phyloP scores from a whole-genome alignment of 2,113 vertebrate genomes.

The Phyllostomus discolor region DNA sequence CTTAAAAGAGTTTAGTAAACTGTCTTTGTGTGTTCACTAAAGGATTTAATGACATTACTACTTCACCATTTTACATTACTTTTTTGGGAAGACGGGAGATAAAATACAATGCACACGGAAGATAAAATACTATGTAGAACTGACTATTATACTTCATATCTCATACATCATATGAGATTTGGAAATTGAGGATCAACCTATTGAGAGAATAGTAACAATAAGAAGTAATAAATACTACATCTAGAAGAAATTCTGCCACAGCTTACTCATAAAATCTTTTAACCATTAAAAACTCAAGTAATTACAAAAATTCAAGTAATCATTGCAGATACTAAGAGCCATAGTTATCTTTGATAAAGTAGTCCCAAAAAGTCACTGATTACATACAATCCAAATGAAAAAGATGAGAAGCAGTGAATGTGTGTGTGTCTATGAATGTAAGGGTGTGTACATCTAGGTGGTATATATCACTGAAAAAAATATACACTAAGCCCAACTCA shows the following conservation, averaged over 20 bases:
- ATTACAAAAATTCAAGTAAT: slow-evolving; percentile 41
- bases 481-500: not conserved
- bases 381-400: not conserved
- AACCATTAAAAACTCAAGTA: slow-evolving; percentile 19
- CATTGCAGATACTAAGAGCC: not conserved
- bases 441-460: accelerated
- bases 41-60: not conserved
- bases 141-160: not conserved
- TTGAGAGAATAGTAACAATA: not conserved
- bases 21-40: not conserved
- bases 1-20: not conserved
- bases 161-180: not conserved
- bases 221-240: not conserved
- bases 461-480: not conserved
- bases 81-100: not conserved
- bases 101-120: no score
- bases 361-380: not conserved
- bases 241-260: slow-evolving; percentile 1
- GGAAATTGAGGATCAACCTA: not conserved
- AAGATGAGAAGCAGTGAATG: not conserved
- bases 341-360: not conserved
- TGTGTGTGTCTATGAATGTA: no score
- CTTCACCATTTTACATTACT: not conserved
- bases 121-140: not conserved
- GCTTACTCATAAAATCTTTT: slow-evolving; percentile 52